These are phyloP conservation scores for Etia nguti DNA, from an alignment of 2,113 vertebrate species.

Conservation along the genomic window DNA sequence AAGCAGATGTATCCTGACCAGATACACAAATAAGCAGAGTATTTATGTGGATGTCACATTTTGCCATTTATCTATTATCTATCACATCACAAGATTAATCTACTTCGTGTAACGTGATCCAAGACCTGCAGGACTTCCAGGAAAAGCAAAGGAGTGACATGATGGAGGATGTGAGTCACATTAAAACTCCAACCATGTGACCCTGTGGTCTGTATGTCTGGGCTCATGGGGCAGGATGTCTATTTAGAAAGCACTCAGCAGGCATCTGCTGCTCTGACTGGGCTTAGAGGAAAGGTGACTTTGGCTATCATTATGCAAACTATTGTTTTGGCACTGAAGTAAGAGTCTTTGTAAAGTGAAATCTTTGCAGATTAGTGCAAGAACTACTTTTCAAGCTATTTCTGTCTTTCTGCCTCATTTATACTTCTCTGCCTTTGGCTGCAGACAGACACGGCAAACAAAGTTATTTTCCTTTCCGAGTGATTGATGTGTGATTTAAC, in stretches of 20 bases:
- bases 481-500: background rate
- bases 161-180: constrained; percentile 48
- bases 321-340: background rate
- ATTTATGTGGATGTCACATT: background rate
- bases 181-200: background rate
- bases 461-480: background rate
- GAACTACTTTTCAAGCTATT: background rate
- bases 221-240: background rate
- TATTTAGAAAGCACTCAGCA: background rate
- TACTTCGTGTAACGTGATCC: background rate
- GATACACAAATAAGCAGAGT: background rate
- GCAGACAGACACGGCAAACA: background rate
- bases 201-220: constrained; percentile 18
- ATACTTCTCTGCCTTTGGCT: background rate
- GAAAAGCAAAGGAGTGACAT: background rate
- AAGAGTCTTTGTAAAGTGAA: background rate
- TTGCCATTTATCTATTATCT: background rate
- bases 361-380: constrained; percentile 15
- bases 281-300: constrained; percentile 15
- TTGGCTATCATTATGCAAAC: background rate
- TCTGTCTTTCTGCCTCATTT: background rate
- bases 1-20: background rate
- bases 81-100: background rate
- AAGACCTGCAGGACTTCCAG: background rate
- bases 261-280: background rate